Base-by-base conservation (phyloP, 2,113 vertebrate species). In the Poeciliopsis occidentalis region DNA sequence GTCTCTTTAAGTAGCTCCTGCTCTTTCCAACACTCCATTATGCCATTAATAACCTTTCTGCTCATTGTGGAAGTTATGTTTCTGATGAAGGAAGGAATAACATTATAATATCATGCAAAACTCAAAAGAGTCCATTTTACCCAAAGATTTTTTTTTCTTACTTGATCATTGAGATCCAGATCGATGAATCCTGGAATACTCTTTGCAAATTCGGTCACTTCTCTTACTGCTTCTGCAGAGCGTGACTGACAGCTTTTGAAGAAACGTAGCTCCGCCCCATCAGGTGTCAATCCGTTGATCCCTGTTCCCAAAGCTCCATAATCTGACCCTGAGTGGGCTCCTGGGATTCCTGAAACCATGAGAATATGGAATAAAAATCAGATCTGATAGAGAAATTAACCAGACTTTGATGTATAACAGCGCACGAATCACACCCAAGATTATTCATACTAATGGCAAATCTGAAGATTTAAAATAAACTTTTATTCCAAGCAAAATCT, bases 151-250 rank as follows among this genome's bases (percentile, higher is more conserved):
- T 13, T 54, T 22, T 60, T 82, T 84, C 27, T 41, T 41, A 93
- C 92, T 95, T 99, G 98, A 89, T 99, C 98, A 3, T 99, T 99
- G 51, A 99, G 93, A 94, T 99, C 98, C 77, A 99, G 95, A 41
- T 71, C 91, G 8, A 97, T 87, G 19, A 99, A 99, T 8, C 98
- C 98, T 0, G 98, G 98, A 85, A 99, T 99, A 81, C 92, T 98
- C 90, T 99, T 99, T 87, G 98, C 98, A 12, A 98, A 99, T 84
- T 99, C 98, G 0, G 98, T 99, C 82, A 99, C 96, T 90, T 99
- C 98, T 74, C 98, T 96, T 77, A 99, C 96, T 0, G 96, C 96
- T 79, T 99, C 98, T 76, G 97, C 98, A 0, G 98, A 98, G 74
- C 97, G 97, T 8, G 97, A 97, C 85, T 99, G 98, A 78, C 96